Base-by-base conservation (phyloP, 1,140 invertebrate species). In the Euschistus heros region DNA sequence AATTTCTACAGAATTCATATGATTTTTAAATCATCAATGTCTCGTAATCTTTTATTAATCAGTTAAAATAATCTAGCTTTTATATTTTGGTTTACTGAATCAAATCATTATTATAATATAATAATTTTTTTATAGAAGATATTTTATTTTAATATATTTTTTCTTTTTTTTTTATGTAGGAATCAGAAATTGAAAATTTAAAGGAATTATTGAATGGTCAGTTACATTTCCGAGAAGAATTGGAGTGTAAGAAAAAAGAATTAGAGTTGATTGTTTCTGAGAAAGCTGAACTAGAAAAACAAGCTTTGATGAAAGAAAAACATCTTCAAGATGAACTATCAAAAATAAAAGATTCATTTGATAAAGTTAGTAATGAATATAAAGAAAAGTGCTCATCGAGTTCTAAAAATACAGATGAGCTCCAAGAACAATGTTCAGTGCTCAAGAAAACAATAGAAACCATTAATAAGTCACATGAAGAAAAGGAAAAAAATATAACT, bases 311-410 rank as follows among this genome's bases (percentile, higher is more conserved):
- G 54, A 64, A 55, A 33, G 47, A 54, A 55, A 54, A 17, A 14
- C 10, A 10, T 27, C 30, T 64, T 17, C 18, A 54, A 55, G 37
- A 20, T 30, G 50, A 66, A 37, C n/a, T 66, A 22, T 27, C 37
- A 42, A 57, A 66, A 22, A 30, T 33, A 22, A 62, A 63, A 6
- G 22, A 62, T 15, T 20, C 62, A 50, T 66, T 37, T 24, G 61
- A 66, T 33, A 27, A 55, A 37, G n/a, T 54, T 20, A 18, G 17
- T 30, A 55, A 54, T 20, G n/a, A 62, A 50, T 42, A 44, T 15
- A 33, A 61, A 27, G 62, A 59, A 60, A 63, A 55, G 6, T 42
- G 18, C 7, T 14, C 8, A 17, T 26, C 18, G 3, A 30, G 8
- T 47, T n/a, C 18, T 20, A 62, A 33, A 46, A 66, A 18, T 50